phyloP scores from a whole-genome alignment of 2,888 invertebrate genomes.

The Melinopterus prodromus region DNA sequence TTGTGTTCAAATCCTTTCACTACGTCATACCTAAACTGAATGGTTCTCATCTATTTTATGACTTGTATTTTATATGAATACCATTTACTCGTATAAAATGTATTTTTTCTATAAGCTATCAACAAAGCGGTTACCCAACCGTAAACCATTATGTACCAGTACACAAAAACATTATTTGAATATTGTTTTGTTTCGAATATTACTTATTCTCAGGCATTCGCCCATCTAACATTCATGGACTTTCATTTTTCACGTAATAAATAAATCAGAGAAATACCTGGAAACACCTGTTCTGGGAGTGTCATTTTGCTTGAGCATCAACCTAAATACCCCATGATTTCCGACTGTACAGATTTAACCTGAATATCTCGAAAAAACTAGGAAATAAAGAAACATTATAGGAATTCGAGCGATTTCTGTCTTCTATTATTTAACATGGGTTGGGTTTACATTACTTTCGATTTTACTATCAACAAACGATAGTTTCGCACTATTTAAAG shows the following conservation, averaged over 20 bases:
- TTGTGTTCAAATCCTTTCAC: too few relatives aligned
- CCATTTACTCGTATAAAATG: neutral
- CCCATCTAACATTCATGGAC: neutral
- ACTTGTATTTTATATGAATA: neutral
- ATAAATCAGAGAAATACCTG: neutral
- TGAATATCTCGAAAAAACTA: neutral
- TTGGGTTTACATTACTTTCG: slow-evolving; percentile 4
- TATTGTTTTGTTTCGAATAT: neutral
- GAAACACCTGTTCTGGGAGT: neutral
- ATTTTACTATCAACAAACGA: neutral
- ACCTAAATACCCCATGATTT: neutral
- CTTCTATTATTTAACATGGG: neutral
- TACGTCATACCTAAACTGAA: too few relatives aligned
- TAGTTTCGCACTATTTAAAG: neutral
- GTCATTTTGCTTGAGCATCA: neutral
- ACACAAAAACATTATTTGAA: neutral
- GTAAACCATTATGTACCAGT: neutral
- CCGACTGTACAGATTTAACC: too few relatives aligned
- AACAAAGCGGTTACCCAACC: neutral
- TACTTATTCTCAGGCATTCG: neutral
- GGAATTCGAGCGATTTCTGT: neutral
- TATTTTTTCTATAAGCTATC: neutral
- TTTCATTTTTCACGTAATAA: neutral
- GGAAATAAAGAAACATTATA: neutral
- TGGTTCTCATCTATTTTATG: too few relatives aligned